Conservation (phyloP, 2,888 invertebrate genomes). For the Abscondita cerata region DNA sequence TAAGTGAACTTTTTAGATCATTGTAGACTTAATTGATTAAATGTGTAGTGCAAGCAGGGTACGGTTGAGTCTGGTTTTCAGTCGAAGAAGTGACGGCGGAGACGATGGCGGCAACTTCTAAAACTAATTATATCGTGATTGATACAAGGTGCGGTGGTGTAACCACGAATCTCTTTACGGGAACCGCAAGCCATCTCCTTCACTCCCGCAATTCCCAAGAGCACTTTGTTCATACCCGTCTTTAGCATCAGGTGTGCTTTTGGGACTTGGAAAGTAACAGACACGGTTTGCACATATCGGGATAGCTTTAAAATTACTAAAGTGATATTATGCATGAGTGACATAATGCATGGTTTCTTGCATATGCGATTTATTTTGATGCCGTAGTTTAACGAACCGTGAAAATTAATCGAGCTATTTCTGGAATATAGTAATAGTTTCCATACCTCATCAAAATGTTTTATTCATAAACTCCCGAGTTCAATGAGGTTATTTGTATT, state of each 20-base stretch:
- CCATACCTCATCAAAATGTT: too few relatives aligned
- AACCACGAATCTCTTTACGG: slow-evolving; percentile 16
- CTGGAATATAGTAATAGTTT: too few relatives aligned
- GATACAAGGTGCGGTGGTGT: slow-evolving; percentile 38
- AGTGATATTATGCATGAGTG: too few relatives aligned
- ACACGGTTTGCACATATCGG: too few relatives aligned
- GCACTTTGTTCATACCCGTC: neutral
- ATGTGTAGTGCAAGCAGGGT: slow-evolving; percentile 33
- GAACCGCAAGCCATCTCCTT: slow-evolving; percentile 10
- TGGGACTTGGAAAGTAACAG: neutral
- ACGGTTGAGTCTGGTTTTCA: slow-evolving; percentile 38
- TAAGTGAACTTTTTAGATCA: slow-evolving; percentile 6
- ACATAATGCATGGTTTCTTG: too few relatives aligned
- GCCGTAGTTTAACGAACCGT: too few relatives aligned
- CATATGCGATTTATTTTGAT: too few relatives aligned
- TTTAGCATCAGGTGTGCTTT: slow-evolving; percentile 13
- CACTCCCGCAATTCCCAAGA: slow-evolving; percentile 6
- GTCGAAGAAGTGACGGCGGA: slow-evolving; percentile 15
- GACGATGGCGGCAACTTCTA: slow-evolving; percentile 37
- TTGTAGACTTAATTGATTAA: slow-evolving; percentile 19
- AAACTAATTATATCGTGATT: slow-evolving; percentile 49
- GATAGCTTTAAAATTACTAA: too few relatives aligned
- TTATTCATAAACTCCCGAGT: too few relatives aligned
- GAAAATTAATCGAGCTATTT: too few relatives aligned
- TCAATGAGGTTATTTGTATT: too few relatives aligned